Evolutionary conservation across 2,797 vertebrate genomes (phyloP).

Genomic region (Netta rufina): DNA sequence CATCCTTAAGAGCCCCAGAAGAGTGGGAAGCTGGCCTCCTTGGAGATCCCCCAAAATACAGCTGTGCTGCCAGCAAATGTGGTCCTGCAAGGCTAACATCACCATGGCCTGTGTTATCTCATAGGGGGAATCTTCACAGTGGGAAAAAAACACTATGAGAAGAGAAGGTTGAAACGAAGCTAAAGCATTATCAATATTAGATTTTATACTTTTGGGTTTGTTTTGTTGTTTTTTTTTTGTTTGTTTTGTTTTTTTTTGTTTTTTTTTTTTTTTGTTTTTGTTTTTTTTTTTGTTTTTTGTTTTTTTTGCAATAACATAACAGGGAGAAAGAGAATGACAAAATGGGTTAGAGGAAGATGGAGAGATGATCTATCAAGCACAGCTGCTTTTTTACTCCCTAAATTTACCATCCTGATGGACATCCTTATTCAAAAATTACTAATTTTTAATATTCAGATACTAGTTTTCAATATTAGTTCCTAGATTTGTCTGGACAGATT

Average conservation of each 20-base stretch:
- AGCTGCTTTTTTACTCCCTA: constrained; percentile 33
- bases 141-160: constrained; percentile 26
- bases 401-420: constrained; percentile 58
- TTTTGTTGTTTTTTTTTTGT: too few relatives aligned
- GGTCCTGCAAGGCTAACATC: background rate
- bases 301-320: constrained; percentile 26
- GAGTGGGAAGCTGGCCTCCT: background rate
- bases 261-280: background rate
- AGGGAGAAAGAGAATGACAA: constrained; percentile 42
- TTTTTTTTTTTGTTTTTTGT: background rate
- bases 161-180: constrained; percentile 35
- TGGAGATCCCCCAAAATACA: background rate
- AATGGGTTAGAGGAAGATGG: constrained; percentile 44
- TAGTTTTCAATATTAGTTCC: constrained; percentile 35
- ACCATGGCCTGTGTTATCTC: background rate
- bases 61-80: background rate
- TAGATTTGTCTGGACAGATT: constrained; percentile 65
- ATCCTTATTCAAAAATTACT: constrained; percentile 58
- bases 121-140: background rate
- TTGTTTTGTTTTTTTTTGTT: too few relatives aligned
- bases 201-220: background rate
- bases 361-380: constrained; percentile 45
- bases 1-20: background rate
- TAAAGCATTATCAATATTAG: constrained; percentile 1
- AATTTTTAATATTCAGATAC: constrained; percentile 45